Base-by-base conservation (phyloP, 2,888 invertebrate species). In the Tricholauxania praeusta region DNA sequence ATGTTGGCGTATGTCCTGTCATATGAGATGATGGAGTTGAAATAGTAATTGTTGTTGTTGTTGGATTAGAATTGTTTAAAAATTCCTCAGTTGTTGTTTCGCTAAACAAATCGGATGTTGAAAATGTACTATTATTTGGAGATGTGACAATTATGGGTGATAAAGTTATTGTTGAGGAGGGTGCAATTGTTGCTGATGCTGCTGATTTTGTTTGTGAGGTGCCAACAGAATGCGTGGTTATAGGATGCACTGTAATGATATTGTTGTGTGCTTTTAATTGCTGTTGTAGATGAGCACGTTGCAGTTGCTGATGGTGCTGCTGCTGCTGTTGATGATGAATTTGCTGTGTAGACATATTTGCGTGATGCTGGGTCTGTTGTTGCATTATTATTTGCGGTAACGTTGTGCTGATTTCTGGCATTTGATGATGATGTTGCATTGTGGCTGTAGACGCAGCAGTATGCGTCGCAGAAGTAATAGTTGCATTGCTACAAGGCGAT, bases 121-220 rank as follows among this genome's bases (percentile, higher is more conserved):
- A 74, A 53, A 78, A 75, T 74, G 80, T 76, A 32, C 79, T 74
- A 73, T 76, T 90, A 65, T 78, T 90, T 62, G 86, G 84, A 22
- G 85, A 76, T 51, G 81, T 77, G 47, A 83, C 79, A 72, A 83
- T 77, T 60, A 82, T 79, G 64, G 83, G 80, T 22, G 82, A 80
- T 1, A 81, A 73, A 7, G 82, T 79, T 59, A 81, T 80, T 7
- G 81, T 79, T 28, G 79, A 73, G 59, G 77, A 69, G 48, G 79
- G 68, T 51, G 78, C 63, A 22, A 74, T 67, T 71, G 72, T 32
- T 65, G 71, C 48, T 19, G 68, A 19, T 70, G 57, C 51, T 67
- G 74, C 66, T 75, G 67, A 78, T 77, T 73, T 77, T 69, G 74
- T 65, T 59, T 76, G 79, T 62, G 77, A 52, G 4, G 73, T 39